Evolutionary conservation across 1,140 invertebrate genomes (phyloP).

Genomic region (Subanguina moxae): DNA sequence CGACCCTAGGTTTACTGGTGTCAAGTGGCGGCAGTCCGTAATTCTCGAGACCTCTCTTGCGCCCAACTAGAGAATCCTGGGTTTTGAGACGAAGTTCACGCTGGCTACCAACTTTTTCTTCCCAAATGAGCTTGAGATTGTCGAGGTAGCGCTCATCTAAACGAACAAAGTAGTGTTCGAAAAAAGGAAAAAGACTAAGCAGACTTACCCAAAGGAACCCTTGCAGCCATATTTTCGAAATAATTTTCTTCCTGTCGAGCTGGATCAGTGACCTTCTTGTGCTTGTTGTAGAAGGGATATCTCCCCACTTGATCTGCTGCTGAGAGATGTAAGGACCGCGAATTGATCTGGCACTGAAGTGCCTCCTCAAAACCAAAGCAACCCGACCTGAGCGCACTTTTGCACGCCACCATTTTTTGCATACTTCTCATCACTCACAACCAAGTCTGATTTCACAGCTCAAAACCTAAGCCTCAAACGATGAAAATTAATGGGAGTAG

Average conservation of each 20-base stretch:
- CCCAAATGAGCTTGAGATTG: conserved; percentile 44
- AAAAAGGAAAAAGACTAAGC: conserved; percentile 1
- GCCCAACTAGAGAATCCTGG: conserved; percentile 47
- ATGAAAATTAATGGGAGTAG: no score
- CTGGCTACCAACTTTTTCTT: conserved; percentile 55
- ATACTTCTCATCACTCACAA: no score
- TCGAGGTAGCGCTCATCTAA: conserved; percentile 57
- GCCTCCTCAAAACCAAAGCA: no score
- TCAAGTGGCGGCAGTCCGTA: conserved; percentile 54
- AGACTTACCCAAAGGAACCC: conserved; percentile 47
- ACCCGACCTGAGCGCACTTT: no score
- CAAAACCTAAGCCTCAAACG: no score
- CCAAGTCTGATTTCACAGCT: no score
- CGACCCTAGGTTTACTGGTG: conserved; percentile 33
- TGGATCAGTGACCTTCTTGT: conserved; percentile 57
- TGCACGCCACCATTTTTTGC: no score
- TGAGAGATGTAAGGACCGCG: no score
- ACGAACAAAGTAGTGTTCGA: conserved; percentile 8
- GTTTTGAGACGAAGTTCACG: conserved; percentile 53
- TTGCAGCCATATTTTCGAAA: conserved; percentile 54
- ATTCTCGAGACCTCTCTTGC: conserved; percentile 15
- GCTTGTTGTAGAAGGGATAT: conserved; percentile 40
- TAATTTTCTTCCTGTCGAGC: conserved; percentile 53
- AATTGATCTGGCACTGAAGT: no score
- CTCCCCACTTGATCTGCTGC: not conserved